Evolutionary conservation across 23 tunicate species (phyloP), one percentile per base, ranked within the genome.

Genomic region (Trididemnum clinides): DNA sequence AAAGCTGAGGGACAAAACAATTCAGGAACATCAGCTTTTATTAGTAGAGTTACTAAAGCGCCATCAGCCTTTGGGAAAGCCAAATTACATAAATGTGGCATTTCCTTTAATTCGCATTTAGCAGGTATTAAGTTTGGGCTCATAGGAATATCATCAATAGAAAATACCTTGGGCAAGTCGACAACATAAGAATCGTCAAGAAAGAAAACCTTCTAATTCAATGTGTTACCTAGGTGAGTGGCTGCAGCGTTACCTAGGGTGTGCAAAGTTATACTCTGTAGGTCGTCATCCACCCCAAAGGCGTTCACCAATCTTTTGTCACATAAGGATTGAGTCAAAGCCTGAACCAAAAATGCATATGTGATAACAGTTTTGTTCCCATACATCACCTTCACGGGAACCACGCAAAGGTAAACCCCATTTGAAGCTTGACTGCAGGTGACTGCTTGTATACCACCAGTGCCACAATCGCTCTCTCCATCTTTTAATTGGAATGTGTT

Each of bases 21-120:
- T 72, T 72, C 50, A 34, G 50, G 50, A 50, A 72, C 79, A 34
- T 72, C 50, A 30, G 32, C 34, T 34, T 51, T 23, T 50, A 72
- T 72, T 1, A 72, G 79, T 31, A 72, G 79, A 1, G 15, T 27
- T 2, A 72, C 51, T 6, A 23, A 33, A 34, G 26, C 50, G 10
- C 32, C 32, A 1, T 1, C 10, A 23, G 51, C 30, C 38, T 4
- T 30, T 28, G 77, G 7, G 5, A 70, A 70, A 18, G 31, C 37
- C 20, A 30, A 20, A 3, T 32, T 51, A 25, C 51, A 30, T 2
- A 72, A 51, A 23, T 34, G 79, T 34, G 51, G 25, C 50, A n/a
- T n/a, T n/a, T n/a, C n/a, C n/a, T n/a, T n/a, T n/a, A n/a, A n/a
- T n/a, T n/a, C n/a, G n/a, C 51, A 72, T 70, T 70, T 70, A 19